Evolutionary conservation across 1,140 invertebrate genomes (phyloP).

Genomic region (Drosophila funebris): DNA sequence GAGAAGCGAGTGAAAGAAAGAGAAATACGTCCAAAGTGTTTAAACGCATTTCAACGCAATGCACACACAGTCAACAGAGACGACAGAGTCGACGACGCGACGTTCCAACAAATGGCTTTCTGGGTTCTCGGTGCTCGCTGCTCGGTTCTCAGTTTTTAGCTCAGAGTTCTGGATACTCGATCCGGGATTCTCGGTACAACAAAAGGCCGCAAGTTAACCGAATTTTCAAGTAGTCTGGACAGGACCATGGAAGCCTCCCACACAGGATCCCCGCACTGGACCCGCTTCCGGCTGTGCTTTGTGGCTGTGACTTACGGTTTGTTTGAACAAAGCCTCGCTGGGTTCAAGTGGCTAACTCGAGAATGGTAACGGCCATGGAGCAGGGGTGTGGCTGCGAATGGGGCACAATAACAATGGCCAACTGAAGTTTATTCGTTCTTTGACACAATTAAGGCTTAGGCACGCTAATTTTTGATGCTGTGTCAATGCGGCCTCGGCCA

Average conservation of each 20-base stretch:
- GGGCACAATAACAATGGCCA: conserved; percentile 11
- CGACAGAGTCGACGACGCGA: too few species aligned
- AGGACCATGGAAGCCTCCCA: neutral
- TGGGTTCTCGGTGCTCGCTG: neutral
- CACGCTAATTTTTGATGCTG: conserved; percentile 69
- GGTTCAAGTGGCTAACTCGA: conserved; percentile 45
- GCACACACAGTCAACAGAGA: conserved; percentile 7
- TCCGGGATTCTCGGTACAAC: conserved; percentile 3
- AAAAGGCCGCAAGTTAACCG: conserved; percentile 42
- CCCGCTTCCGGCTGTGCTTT: conserved; percentile 38
- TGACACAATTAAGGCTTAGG: conserved; percentile 58
- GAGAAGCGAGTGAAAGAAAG: conserved; percentile 37
- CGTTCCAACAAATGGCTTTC: conserved; percentile 52
- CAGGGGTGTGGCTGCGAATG: neutral
- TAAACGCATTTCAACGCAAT: conserved; percentile 53
- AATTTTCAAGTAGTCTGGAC: conserved; percentile 50
- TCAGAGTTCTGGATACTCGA: neutral
- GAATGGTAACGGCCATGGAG: neutral
- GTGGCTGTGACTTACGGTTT: conserved; percentile 60
- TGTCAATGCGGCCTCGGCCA: conserved; percentile 46
- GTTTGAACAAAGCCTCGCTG: conserved; percentile 51
- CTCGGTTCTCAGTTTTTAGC: neutral
- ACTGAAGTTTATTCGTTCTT: neutral
- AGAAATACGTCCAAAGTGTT: conserved; percentile 55
- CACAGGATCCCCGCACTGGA: neutral